Evolutionary conservation across 2,113 vertebrate genomes (phyloP).

Genomic region (Dromas ardeola): DNA sequence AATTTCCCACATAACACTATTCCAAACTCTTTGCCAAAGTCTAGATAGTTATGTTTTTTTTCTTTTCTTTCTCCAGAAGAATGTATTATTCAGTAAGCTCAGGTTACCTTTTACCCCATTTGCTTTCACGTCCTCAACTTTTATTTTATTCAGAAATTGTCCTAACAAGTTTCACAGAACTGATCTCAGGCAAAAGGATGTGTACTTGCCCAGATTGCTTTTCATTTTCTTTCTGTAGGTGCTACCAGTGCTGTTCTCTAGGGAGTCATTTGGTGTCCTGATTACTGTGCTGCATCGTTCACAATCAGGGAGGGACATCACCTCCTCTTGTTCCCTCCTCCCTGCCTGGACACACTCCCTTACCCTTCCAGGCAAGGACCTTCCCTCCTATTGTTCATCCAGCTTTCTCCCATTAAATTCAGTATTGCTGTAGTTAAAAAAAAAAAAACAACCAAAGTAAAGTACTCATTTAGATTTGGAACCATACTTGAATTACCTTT

Average conservation of each 20-base stretch:
- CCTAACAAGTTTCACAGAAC: not conserved
- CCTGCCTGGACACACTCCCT: not conserved
- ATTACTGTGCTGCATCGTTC: not conserved
- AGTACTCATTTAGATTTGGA: not conserved
- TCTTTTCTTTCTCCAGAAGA: not conserved
- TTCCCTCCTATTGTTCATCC: not conserved
- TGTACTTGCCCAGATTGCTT: not conserved
- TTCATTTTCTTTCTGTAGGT: not conserved
- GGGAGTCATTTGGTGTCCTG: not conserved
- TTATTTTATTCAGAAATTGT: not conserved
- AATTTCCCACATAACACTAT: not conserved
- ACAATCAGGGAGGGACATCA: not conserved
- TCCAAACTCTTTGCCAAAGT: not conserved
- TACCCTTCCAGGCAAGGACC: not conserved
- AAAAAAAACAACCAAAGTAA: not conserved
- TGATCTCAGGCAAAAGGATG: not conserved
- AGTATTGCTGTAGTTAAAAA: not conserved
- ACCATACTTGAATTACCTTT: not conserved
- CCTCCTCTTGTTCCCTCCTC: not conserved
- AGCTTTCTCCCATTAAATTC: not conserved
- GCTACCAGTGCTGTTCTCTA: not conserved
- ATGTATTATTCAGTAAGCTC: not conserved
- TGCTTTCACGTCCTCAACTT: not conserved
- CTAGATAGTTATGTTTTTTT: not conserved
- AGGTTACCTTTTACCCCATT: not conserved